Percentiles rank a stretch among this genome's conserved stretches.
Conservation (phyloP, 1,140 invertebrate species). For the Pachypeltis micranthus region DNA sequence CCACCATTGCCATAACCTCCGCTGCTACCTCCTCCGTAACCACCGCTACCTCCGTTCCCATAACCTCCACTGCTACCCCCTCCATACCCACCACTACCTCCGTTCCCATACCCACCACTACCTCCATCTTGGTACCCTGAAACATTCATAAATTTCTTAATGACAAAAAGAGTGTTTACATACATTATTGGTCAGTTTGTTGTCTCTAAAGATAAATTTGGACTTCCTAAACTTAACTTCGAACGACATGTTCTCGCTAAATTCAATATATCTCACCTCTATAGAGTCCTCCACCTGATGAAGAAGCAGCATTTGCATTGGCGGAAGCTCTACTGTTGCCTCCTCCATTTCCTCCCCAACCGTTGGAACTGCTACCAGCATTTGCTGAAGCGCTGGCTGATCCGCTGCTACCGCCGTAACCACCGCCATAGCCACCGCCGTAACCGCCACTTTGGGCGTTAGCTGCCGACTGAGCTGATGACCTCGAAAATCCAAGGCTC, state of each 20-base stretch:
- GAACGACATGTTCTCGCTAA: no score
- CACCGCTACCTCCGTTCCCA: slow-evolving; percentile 1
- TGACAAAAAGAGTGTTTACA: no score
- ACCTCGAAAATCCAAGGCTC: background rate
- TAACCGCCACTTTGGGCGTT: background rate
- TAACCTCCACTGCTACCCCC: background rate
- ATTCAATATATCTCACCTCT: no score
- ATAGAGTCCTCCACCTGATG: no score
- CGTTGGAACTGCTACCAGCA: background rate
- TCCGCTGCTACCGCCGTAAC: background rate
- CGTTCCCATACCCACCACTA: background rate
- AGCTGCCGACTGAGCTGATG: background rate
- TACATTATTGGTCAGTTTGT: no score
- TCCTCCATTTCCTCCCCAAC: background rate
- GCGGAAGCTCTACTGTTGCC: no score
- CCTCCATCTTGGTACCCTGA: background rate
- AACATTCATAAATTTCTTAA: no score
- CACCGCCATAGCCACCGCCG: background rate
- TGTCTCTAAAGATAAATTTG: no score
- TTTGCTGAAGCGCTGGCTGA: background rate
- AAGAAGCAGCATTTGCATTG: no score
- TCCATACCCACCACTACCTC: background rate
- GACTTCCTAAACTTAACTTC: no score
- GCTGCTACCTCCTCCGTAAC: background rate
- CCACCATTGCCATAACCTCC: background rate